Evolutionary conservation across 2,888 invertebrate species (phyloP), one percentile per base, ranked within the genome.

Genomic region (Deroplatys truncata): DNA sequence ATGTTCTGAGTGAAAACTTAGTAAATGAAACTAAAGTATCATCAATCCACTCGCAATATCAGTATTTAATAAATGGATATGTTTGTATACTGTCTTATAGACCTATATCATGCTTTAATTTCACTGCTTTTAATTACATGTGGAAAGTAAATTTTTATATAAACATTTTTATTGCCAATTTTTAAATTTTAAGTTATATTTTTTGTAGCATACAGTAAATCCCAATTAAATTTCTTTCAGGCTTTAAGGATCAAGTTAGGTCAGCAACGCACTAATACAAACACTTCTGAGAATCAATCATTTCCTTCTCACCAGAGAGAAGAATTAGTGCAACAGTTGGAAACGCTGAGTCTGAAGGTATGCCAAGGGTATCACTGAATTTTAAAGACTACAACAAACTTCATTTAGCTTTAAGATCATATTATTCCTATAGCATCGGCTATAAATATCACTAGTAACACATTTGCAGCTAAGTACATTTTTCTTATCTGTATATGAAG

Each of bases 251-350:
- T 93, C 89, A 91, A 90, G 28, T 84, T 91, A n/a, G 90, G 82
- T 43, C 91, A 91, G 84, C 90, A 90, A 28, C 43, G 89, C 20
- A 88, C 86, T 31, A 35, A 84, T 56, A 43, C 86, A 72, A 89
- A 35, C 31, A 82, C 89, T 2, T 89, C 89, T 7, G 91, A 91
- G 28, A 90, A 85, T 87, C 92, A 93, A 49, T 93, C 93, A 90
- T 94, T 95, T 91, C 94, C 94, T 2, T 93, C 94, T 86, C 96
- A 96, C 92, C 95, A 95, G 92, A 95, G 96, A 93, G 96, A 97
- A 92, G 95, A 96, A 91, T 93, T 97, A 91, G 95, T 97, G 10
- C 95, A 95, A 91, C 95, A 96, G 92, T 93, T 97, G 84, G 97
- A 97, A 93, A 95, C 92, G 49, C 93, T 95, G 89, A 95, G 95